Evolutionary conservation across 2,113 vertebrate genomes (phyloP).

Genomic region (Macrotis lagotis): DNA sequence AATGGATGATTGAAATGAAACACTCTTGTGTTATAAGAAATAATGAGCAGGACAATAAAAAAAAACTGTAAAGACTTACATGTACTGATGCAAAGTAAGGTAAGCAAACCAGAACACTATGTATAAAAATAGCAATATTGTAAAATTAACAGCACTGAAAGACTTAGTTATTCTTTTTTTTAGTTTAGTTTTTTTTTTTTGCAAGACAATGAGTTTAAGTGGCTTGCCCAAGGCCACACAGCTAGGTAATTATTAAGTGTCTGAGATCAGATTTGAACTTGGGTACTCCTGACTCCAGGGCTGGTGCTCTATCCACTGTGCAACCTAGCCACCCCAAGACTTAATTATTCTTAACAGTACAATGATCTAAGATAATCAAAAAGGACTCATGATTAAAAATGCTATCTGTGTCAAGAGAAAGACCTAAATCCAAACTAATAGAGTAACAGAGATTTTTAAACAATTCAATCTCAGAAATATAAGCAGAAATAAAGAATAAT

Average conservation of each 20-base stretch:
- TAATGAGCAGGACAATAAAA: neutral
- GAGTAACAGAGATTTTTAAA: neutral
- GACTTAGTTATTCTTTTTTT: neutral
- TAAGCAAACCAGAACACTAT: neutral
- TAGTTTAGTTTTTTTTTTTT: too few relatives aligned
- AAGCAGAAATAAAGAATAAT: neutral
- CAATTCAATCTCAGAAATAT: neutral
- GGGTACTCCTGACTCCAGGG: too few relatives aligned
- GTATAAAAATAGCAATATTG: neutral
- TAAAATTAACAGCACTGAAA: neutral
- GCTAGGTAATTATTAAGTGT: too few relatives aligned
- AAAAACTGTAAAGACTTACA: neutral
- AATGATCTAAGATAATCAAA: neutral
- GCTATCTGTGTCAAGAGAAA: neutral
- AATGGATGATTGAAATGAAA: neutral
- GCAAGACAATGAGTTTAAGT: too few relatives aligned
- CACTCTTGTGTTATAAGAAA: neutral
- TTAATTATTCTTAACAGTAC: neutral
- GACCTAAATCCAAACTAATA: neutral
- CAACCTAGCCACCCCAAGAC: too few relatives aligned
- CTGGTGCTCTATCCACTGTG: too few relatives aligned
- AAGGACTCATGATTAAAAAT: neutral
- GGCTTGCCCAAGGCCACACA: too few relatives aligned
- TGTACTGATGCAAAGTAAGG: neutral
- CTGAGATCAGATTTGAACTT: too few relatives aligned